Percentiles rank a stretch among this genome's conserved stretches.
These are phyloP conservation scores for Thalassophryne amazonica DNA, from an alignment of 2,797 vertebrate species.

Conservation along the genomic window DNA sequence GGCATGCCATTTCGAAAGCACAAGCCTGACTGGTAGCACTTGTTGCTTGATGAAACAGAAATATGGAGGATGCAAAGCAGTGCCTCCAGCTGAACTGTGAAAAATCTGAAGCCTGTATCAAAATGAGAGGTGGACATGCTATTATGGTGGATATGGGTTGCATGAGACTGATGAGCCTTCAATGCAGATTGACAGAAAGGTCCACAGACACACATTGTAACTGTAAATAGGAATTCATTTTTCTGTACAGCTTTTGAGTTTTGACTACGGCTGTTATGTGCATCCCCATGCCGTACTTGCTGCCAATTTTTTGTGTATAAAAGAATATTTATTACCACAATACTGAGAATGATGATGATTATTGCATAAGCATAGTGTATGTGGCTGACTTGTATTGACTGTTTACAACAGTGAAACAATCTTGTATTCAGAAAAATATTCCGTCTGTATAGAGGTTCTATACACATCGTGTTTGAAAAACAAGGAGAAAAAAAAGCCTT, in stretches of 20 bases:
- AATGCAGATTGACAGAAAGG: conserved; percentile 63
- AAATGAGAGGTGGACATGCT: conserved; percentile 35
- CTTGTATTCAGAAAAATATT: conserved; percentile 66
- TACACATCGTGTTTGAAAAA: conserved; percentile 78
- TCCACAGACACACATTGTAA: conserved; percentile 72
- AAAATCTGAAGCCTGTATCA: conserved; percentile 23
- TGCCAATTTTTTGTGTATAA: conserved; percentile 86
- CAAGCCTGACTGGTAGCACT: conserved; percentile 67
- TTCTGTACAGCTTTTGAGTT: conserved; percentile 89
- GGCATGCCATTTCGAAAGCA: conserved; percentile 73
- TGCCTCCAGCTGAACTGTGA: conserved; percentile 33
- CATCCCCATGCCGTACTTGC: conserved; percentile 81
- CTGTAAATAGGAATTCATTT: conserved; percentile 87
- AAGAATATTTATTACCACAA: conserved; percentile 76
- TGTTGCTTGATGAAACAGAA: conserved; percentile 32
- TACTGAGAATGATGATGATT: conserved; percentile 63
- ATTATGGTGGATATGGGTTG: conserved; percentile 52
- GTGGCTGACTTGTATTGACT: conserved; percentile 83
- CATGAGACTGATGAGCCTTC: conserved; percentile 69
- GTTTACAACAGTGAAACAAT: conserved; percentile 79
- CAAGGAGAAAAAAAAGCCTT: conserved; percentile 65
- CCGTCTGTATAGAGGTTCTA: conserved; percentile 75
- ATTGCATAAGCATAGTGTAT: conserved; percentile 79
- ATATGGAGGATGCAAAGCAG: conserved; percentile 33
- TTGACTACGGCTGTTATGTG: conserved; percentile 79